Evolutionary conservation across 2,797 vertebrate genomes (phyloP), one percentile per base, ranked within the genome.

Genomic region (Parotocinclus haroldoi): DNA sequence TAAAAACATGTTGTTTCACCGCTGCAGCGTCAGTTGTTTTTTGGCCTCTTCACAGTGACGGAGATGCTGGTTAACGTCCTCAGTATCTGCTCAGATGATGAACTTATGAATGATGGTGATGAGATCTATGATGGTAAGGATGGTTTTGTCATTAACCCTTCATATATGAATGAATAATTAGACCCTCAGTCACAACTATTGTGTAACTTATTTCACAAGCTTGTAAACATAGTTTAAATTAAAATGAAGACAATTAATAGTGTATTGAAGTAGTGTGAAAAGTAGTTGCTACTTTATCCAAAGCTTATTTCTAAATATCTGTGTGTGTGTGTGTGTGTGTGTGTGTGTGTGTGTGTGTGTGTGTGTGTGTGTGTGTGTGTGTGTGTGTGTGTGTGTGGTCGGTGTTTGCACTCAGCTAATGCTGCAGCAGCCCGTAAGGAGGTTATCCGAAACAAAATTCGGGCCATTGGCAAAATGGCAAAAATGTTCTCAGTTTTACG

Each of bases 11-110:
- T 44, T 13, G 9, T 9, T 44, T 44, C 10, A 44, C 3, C 12
- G 4, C 42, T 44, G 42, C 3, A 13, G 42, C 12, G 9, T 44
- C 10, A 44, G 13, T 57, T 39, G 12, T n/a, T 10, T 18, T 52
- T 58, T 58, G 59, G 57, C 36, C 37, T 36, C 27, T 69, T 60
- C 78, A 69, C 81, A 99, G 96, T 99, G 85, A 99, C 96, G 17
- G 96, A 99, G 83, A 99, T 99, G 96, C 89, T 99, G 86, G 96
- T 99, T 60, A 99, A 99, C 0, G 96, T 99, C 67, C 88, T 99
- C 76, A 99, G 95, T 57, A 99, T 99, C 89, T 99, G 96, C 85
- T 99, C 96, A 10, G 96, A 99, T 10, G 96, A 99, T 68, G 96
- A 99, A 76, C 82, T 99, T 36, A 93, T 93, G 79, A 95, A 95